phyloP scores from a whole-genome alignment of 2,888 invertebrate species.

The Spatulosminthurus flaviceps region DNA sequence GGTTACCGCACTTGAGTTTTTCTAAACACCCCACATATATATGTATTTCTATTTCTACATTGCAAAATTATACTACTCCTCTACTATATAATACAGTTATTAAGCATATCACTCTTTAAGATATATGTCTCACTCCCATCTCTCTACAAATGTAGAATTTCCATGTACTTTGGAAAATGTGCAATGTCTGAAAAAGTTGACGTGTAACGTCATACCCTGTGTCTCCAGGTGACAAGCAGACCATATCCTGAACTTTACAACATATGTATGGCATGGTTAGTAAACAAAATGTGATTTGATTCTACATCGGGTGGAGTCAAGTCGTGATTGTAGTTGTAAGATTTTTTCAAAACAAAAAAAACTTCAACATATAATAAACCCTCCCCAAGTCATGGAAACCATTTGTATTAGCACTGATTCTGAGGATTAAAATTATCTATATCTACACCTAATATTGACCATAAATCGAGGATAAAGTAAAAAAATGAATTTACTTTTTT shows the following conservation, averaged over 20 bases:
- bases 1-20: too few species aligned
- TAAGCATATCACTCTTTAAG: not conserved
- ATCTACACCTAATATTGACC: not conserved
- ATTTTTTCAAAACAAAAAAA: not conserved
- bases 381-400: not conserved
- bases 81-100: not conserved
- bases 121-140: too few species aligned
- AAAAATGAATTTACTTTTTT: too few species aligned
- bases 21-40: too few species aligned
- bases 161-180: too few species aligned
- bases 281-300: not conserved
- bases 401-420: not conserved
- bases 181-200: too few species aligned
- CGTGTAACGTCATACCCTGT: not conserved
- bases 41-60: too few species aligned
- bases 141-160: too few species aligned
- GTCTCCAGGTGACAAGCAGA: not conserved
- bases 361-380: not conserved
- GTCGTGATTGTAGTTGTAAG: not conserved
- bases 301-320: constrained; percentile 2
- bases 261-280: too few species aligned
- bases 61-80: too few species aligned
- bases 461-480: not conserved
- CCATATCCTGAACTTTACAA: too few species aligned
- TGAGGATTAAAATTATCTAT: not conserved